A percentile compares a stretch with the other conserved stretches of the same genome.
These are phyloP conservation scores for Napeogenes sylphis DNA, from an alignment of 2,888 invertebrate species.

Conservation along the genomic window DNA sequence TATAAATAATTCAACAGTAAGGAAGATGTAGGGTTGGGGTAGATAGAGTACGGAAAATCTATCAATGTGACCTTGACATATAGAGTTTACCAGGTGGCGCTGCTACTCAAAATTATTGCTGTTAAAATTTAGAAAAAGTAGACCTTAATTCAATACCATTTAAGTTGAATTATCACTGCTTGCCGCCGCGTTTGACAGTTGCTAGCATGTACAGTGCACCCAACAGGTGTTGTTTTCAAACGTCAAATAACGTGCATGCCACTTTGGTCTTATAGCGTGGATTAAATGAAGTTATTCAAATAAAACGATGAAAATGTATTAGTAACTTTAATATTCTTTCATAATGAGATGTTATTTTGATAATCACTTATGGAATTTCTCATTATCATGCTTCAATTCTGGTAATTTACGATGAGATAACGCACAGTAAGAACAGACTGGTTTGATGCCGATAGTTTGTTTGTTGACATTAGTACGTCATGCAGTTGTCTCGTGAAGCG, in stretches of 20 bases:
- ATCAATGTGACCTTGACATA: slow-evolving; percentile 32
- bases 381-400: not conserved
- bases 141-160: not conserved
- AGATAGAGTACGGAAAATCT: slow-evolving; percentile 9
- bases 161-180: slow-evolving; percentile 14
- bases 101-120: slow-evolving; percentile 18
- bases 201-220: slow-evolving; percentile 30
- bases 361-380: not conserved
- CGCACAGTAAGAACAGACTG: slow-evolving; percentile 28
- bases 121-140: slow-evolving; percentile 9
- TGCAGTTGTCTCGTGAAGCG: slow-evolving; percentile 61
- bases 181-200: slow-evolving; percentile 28
- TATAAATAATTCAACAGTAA: too few relatives aligned
- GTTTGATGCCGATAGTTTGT: slow-evolving; percentile 37
- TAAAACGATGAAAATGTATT: not conserved
- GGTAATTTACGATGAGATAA: slow-evolving; percentile 18
- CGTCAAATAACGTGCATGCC: slow-evolving; percentile 26
- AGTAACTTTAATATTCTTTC: not conserved
- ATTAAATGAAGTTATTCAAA: slow-evolving; percentile 7
- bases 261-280: slow-evolving; percentile 15
- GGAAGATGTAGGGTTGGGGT: not conserved
- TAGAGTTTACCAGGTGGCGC: slow-evolving; percentile 33
- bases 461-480: slow-evolving; percentile 54
- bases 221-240: slow-evolving; percentile 33
- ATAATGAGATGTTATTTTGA: not conserved